Evolutionary conservation across 2,113 vertebrate species (phyloP).

Genomic region (Mesitornis unicolor): DNA sequence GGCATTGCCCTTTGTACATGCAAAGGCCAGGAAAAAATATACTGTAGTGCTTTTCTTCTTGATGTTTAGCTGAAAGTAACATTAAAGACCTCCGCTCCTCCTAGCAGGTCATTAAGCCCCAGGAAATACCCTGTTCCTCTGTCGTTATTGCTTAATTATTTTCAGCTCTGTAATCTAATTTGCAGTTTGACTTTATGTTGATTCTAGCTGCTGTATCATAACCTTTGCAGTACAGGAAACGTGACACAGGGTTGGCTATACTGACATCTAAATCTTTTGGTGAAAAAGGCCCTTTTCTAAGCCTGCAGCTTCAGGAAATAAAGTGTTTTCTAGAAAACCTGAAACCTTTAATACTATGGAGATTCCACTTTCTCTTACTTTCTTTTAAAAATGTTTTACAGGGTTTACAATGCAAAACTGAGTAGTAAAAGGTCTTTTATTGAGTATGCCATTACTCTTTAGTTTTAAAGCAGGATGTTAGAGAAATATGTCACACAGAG

Average conservation of each 20-base stretch:
- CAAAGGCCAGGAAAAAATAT: not conserved
- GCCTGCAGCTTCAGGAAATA: not conserved
- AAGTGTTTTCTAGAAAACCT: not conserved
- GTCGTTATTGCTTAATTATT: slow-evolving; percentile 52
- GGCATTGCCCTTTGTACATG: slow-evolving; percentile 6
- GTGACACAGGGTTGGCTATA: not conserved
- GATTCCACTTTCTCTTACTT: not conserved
- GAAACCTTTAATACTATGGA: not conserved
- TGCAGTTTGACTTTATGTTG: slow-evolving; percentile 50
- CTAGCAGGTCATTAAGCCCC: slow-evolving; percentile 52
- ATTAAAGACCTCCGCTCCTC: slow-evolving; percentile 35
- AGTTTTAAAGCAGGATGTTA: slow-evolving; percentile 46
- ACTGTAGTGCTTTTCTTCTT: slow-evolving; percentile 2
- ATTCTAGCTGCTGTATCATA: not conserved
- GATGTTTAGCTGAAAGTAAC: slow-evolving; percentile 23
- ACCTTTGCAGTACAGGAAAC: slow-evolving; percentile 11
- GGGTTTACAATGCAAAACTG: slow-evolving; percentile 31
- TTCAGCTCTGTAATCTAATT: slow-evolving; percentile 64
- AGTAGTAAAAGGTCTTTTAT: not conserved
- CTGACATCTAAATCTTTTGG: not conserved
- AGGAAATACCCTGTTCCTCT: slow-evolving; percentile 39
- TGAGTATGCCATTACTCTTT: not conserved
- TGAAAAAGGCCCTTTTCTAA: not conserved
- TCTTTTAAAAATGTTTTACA: slow-evolving; percentile 5
- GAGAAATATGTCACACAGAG: slow-evolving; percentile 55